Base-by-base conservation (phyloP, 35 echinoderm and acorn worm genomes). In the Diadema setosum region DNA sequence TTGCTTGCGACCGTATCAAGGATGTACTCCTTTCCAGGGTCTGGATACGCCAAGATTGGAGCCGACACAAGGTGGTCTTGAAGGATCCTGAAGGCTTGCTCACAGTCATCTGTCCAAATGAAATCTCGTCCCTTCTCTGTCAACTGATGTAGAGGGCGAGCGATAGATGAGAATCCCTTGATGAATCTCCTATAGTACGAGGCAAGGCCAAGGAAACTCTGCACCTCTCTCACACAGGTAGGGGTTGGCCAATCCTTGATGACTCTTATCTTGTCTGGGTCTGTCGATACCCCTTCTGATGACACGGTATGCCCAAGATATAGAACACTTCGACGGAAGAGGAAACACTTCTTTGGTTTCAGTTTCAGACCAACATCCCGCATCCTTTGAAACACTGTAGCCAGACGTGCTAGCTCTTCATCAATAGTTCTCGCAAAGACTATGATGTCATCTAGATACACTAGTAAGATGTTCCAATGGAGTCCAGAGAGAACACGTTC, bases 391-490 rank as follows among this genome's bases (percentile, higher is more conserved):
- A 90, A 84, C 15, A 70, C 81, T 9, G n/a, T 52, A 9, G 9
- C n/a, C 48, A 65, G 6, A 6, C 60, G 11, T 11, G 60, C 29
- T 5, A 67, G 18, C 57, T 69, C 33, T 85, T 85, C 83, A 14
- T 63, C 50, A 15, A 59, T 40, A 67, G 49, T 67, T 37, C n/a
- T 42, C 34, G 43, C 85, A 45, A 49, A 84, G 6, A 74, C 60
- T 45, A 85, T 70, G 7, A 82, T 35, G 45, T 91, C 84, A 41
- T 89, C 78, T 11, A 93, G 42, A 44, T 89, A 93, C 1, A 88
- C 46, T 21, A 88, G 59, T 17, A 59, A 39, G 9, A 45, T 67
- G 41, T 88, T 39, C 85, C 90, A 92, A 8, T 88, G 83, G 65
- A 88, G 48, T 40, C 85, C 85, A 16, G 70, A 36, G 18, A 92